Conservation (phyloP, 2,797 vertebrate species). For the Characodon lateralis region DNA sequence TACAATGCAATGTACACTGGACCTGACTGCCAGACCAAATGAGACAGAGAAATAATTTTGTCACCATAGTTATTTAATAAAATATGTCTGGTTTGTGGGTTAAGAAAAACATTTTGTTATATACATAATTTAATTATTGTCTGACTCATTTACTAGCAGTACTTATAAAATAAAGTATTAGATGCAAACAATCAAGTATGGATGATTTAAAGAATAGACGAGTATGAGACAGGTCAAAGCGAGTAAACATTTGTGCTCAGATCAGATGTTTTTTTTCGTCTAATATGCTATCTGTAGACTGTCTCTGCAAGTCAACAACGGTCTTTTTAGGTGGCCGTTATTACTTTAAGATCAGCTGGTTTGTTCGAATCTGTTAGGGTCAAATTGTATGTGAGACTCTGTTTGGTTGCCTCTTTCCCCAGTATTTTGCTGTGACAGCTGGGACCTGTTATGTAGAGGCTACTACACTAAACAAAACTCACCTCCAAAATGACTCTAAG, state of each 20-base stretch:
- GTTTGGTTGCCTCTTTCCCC: not conserved
- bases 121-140: not conserved
- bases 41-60: not conserved
- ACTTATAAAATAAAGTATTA: no score
- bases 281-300: not conserved
- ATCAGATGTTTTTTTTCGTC: not conserved
- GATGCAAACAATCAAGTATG: not conserved
- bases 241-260: not conserved
- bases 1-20: not conserved
- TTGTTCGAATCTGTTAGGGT: not conserved
- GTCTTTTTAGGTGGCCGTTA: not conserved
- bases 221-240: not conserved
- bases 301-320: not conserved
- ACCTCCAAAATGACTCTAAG: slow-evolving; percentile 1
- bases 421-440: not conserved
- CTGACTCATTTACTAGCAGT: no score
- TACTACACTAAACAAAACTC: not conserved
- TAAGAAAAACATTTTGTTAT: not conserved
- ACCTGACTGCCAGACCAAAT: not conserved
- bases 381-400: no score
- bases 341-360: not conserved
- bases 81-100: not conserved
- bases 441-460: not conserved
- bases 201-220: not conserved
- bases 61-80: no score